These are phyloP conservation scores for Eclectus roratus DNA, from an alignment of 2,113 vertebrate species.

Conservation along the genomic window DNA sequence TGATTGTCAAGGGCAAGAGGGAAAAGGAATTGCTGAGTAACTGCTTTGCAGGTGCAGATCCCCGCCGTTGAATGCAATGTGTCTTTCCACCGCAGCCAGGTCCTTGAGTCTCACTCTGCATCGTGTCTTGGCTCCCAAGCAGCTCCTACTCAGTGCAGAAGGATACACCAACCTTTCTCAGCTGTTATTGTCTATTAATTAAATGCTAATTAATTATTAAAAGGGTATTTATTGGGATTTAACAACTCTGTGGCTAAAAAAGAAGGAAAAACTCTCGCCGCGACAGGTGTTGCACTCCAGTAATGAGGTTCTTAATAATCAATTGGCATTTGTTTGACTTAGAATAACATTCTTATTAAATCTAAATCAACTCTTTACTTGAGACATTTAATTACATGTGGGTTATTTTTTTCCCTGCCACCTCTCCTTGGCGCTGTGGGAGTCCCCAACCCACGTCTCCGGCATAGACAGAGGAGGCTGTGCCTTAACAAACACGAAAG, in stretches of 20 bases:
- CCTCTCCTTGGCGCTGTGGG: not conserved
- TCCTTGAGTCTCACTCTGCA: not conserved
- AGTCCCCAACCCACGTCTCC: not conserved
- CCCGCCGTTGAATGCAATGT: not conserved
- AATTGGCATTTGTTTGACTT: conserved; percentile 75
- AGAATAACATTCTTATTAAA: conserved; percentile 73
- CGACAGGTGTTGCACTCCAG: conserved; percentile 49
- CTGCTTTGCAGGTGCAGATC: not conserved
- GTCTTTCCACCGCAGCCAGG: not conserved
- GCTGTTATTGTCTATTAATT: conserved; percentile 60
- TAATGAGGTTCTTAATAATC: conserved; percentile 73
- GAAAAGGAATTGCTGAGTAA: not conserved
- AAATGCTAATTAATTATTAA: conserved; percentile 73
- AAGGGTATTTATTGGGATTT: conserved; percentile 62
- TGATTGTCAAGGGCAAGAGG: not conserved
- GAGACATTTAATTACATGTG: conserved; percentile 65
- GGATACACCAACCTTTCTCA: conserved; percentile 16
- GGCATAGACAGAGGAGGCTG: not conserved
- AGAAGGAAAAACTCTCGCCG: not conserved
- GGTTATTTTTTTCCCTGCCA: conserved; percentile 4
- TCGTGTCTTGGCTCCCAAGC: not conserved
- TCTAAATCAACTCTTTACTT: conserved; percentile 67
- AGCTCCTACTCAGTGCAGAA: not conserved
- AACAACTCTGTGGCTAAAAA: conserved; percentile 44
- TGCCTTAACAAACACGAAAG: not conserved